Evolutionary conservation across 37 sponge, comb jelly and placozoan species (phyloP).

Genomic region (Hexactinellida sp.): DNA sequence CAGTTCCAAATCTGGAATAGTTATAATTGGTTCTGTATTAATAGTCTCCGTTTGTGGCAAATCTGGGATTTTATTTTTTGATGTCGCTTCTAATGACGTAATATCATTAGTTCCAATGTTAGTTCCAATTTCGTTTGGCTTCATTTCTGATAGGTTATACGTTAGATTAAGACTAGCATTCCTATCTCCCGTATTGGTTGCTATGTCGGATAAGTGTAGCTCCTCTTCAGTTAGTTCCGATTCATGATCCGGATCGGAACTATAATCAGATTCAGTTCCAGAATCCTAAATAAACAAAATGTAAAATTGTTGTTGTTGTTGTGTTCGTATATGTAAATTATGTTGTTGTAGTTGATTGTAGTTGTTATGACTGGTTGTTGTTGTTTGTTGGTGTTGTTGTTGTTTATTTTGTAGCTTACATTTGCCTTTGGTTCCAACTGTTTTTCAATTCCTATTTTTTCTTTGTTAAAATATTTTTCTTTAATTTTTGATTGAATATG

Average conservation of each 20-base stretch:
- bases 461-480: neutral
- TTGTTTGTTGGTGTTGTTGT: neutral
- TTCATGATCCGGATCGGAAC: neutral
- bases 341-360: too few relatives aligned
- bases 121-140: neutral
- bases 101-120: neutral
- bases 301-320: neutral
- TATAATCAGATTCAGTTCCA: conserved; percentile 4
- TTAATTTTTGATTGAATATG: neutral
- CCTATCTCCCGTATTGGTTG: neutral
- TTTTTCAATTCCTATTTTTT: neutral
- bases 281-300: neutral
- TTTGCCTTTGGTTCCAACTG: neutral
- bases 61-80: neutral
- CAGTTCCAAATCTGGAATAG: neutral
- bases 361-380: too few relatives aligned
- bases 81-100: neutral
- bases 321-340: too few relatives aligned
- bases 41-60: too few relatives aligned
- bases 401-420: neutral
- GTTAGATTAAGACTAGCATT: neutral
- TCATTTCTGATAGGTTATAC: neutral
- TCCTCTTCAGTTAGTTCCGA: neutral
- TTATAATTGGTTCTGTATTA: neutral
- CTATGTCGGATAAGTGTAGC: neutral